Evolutionary conservation across 1,140 invertebrate species (phyloP), one percentile per base, ranked within the genome.

Genomic region (Leptinotarsa defecta): DNA sequence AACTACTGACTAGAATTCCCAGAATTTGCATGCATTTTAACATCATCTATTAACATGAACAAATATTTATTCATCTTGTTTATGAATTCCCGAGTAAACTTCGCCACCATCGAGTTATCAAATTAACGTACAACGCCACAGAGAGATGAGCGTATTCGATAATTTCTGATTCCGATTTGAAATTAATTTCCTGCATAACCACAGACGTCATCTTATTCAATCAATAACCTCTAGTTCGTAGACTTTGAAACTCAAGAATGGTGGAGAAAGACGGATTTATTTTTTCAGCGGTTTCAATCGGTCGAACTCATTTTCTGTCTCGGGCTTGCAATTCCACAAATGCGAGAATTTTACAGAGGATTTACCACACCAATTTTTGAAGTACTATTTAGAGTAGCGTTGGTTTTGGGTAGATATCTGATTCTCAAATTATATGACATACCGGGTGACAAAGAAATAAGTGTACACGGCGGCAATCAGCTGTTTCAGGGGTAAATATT

Each of bases 1-100:
- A 73, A 67, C 61, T 48, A 22, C 22, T 70, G 78, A 74, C 72
- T 79, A 76, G 78, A 77, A 79, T 73, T 76, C 74, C 76, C 75
- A 67, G 75, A 79, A 79, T 79, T 79, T 79, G 78, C 78, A 79
- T 79, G 78, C 78, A 79, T 79, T 79, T 79, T 74, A 79, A 79
- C 78, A 76, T 74, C 77, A 74, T 76, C 76, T 71, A 76, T 77
- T 79, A 77, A 76, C 76, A 74, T 76, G 76, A 77, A 79, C 76
- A 77, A 79, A 79, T 77, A 79, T 79, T 79, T 79, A 79, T 79
- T 79, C 75, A 74, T 76, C 78, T 77, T 76, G 78, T 77, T 75
- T 79, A 79, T 79, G 76, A 64, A 77, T 79, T 79, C 76, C 70
- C 62, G 71, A 74, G 65, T 76, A 77, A 77, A 79, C 76, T 77